phyloP scores from a whole-genome alignment of 2,888 invertebrate species.

The Oscheius sp. region DNA sequence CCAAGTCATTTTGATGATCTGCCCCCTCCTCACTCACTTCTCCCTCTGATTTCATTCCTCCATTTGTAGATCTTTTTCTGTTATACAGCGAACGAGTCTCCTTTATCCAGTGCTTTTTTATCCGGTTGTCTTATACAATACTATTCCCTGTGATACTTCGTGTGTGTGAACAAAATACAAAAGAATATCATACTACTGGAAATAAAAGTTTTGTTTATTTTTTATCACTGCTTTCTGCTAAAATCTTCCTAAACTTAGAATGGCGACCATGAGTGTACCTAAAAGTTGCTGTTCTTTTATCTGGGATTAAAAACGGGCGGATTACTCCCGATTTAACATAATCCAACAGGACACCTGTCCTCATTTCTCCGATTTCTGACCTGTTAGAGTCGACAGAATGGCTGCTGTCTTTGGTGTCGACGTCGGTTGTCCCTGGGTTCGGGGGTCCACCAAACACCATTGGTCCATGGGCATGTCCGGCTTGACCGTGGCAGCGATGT shows the following conservation, averaged over 20 bases:
- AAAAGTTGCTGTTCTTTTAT: background rate
- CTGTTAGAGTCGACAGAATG: background rate
- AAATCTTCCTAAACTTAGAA: background rate
- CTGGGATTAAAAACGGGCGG: background rate
- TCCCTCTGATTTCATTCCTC: background rate
- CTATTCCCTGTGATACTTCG: no score
- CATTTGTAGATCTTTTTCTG: background rate
- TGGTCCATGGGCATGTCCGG: conserved; percentile 36
- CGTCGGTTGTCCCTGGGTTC: background rate
- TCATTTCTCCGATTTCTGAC: background rate
- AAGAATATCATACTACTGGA: no score
- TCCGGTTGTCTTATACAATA: no score
- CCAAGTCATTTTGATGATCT: background rate
- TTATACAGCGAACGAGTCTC: background rate
- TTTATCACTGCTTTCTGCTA: no score
- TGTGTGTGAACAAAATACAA: no score
- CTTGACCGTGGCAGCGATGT: conserved; percentile 30
- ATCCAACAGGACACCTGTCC: no score
- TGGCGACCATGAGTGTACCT: background rate
- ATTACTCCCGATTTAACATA: no score
- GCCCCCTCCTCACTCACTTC: background rate
- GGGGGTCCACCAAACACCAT: conserved; percentile 25
- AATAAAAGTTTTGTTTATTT: no score
- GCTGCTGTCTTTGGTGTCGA: background rate
- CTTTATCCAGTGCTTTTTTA: no score